Conservation (phyloP, 2,797 vertebrate species). For the Lacerta agilis region DNA sequence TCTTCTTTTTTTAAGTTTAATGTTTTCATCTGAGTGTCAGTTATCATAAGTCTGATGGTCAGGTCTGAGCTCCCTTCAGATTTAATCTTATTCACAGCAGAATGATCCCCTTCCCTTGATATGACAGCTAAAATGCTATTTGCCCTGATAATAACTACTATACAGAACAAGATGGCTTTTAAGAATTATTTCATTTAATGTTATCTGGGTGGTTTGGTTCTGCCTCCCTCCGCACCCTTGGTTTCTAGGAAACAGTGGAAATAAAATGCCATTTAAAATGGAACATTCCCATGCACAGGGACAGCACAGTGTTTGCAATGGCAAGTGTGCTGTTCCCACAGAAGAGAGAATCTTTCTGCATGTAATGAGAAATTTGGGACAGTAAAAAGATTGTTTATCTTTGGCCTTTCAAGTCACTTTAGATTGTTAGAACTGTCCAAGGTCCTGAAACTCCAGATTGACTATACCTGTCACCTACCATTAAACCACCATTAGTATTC, state of each 20-base stretch:
- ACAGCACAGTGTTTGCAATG: background rate
- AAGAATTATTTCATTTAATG: constrained; percentile 37
- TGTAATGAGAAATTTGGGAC: background rate
- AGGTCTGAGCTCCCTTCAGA: background rate
- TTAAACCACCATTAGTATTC: no score
- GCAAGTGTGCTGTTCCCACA: constrained; percentile 20
- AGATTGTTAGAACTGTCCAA: no score
- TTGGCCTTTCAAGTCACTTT: background rate
- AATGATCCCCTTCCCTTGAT: background rate
- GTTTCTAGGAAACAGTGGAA: constrained; percentile 6
- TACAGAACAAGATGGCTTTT: constrained; percentile 21
- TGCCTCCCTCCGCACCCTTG: constrained; percentile 3
- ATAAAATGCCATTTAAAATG: background rate
- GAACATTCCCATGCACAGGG: background rate
- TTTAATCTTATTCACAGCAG: constrained; percentile 15
- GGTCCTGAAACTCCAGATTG: no score
- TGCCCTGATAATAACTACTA: constrained; percentile 9
- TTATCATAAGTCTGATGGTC: constrained; percentile 1
- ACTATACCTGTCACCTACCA: no score
- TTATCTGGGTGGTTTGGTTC: no score
- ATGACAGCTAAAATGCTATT: constrained; percentile 28
- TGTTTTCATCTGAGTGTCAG: background rate
- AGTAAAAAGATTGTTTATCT: constrained; percentile 17
- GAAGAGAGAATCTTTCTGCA: background rate
- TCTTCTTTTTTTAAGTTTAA: constrained; percentile 1